phyloP scores from a whole-genome alignment of 2,797 vertebrate species.

The Thaleichthys pacificus region DNA sequence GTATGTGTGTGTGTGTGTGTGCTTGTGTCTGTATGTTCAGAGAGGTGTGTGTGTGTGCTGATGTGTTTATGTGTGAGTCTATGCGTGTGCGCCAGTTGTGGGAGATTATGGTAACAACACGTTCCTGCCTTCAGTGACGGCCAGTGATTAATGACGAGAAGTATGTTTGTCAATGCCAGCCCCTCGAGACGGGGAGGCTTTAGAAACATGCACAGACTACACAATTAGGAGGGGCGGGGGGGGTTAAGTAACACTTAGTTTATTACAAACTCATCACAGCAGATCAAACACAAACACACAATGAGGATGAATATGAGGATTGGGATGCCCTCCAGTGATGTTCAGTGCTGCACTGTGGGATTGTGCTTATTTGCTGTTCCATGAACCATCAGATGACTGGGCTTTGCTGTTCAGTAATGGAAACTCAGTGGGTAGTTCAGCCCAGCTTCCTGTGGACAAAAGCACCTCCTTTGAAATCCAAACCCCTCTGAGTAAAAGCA shows the following conservation, averaged over 20 bases:
- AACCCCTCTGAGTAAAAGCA: constrained; percentile 30
- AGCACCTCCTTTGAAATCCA: constrained; percentile 6
- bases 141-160: constrained; percentile 41
- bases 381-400: constrained; percentile 24
- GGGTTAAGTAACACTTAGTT: constrained; percentile 14
- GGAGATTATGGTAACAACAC: constrained; percentile 33
- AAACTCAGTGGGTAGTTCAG: constrained; percentile 22
- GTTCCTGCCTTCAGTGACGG: constrained; percentile 30
- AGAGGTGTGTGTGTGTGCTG: too few species aligned
- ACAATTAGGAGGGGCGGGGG: constrained; percentile 33
- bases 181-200: constrained; percentile 13
- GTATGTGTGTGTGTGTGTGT: constrained; percentile 2
- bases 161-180: constrained; percentile 38
- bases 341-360: constrained; percentile 17
- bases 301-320: too few species aligned
- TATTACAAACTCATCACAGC: constrained; percentile 32
- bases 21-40: too few species aligned
- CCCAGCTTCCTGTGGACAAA: neutral
- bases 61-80: too few species aligned
- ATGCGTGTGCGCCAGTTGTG: neutral
- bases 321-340: constrained; percentile 1
- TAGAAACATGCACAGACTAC: constrained; percentile 12
- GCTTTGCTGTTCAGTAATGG: constrained; percentile 27
- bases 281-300: too few species aligned
- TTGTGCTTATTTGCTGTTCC: constrained; percentile 28